phyloP scores from a whole-genome alignment of 1,140 invertebrate species.

The Cydia fagiglandana region DNA sequence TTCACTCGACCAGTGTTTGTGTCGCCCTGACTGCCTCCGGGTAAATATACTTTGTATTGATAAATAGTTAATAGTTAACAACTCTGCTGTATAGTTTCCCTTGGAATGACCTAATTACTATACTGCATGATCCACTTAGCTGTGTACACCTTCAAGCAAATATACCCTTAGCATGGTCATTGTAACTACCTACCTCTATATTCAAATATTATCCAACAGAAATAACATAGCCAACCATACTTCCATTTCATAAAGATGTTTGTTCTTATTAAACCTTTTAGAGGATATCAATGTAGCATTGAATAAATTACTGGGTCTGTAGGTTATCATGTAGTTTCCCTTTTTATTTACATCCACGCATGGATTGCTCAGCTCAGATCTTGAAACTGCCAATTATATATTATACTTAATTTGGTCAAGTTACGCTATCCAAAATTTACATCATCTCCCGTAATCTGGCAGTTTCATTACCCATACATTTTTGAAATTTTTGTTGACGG shows the following conservation, averaged over 20 bases:
- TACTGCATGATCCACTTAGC: constrained; percentile 61
- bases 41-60: constrained; percentile 77
- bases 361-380: constrained; percentile 3
- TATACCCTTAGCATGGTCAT: constrained; percentile 66
- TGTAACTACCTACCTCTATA: constrained; percentile 37
- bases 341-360: constrained; percentile 23
- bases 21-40: constrained; percentile 72
- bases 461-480: constrained; percentile 39
- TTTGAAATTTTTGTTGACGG: constrained; percentile 7
- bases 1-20: constrained; percentile 71
- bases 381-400: constrained; percentile 14
- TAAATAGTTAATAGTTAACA: constrained; percentile 64
- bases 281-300: constrained; percentile 18
- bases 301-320: background rate
- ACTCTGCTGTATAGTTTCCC: constrained; percentile 68
- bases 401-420: background rate
- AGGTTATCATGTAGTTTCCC: constrained; percentile 22
- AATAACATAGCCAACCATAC: constrained; percentile 12
- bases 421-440: constrained; percentile 32
- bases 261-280: constrained; percentile 1
- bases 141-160: constrained; percentile 62
- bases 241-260: constrained; percentile 28
- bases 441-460: constrained; percentile 32
- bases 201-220: background rate
- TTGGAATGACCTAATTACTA: constrained; percentile 75